phyloP scores from a whole-genome alignment of 2,113 vertebrate species.

The Cairina moschata region DNA sequence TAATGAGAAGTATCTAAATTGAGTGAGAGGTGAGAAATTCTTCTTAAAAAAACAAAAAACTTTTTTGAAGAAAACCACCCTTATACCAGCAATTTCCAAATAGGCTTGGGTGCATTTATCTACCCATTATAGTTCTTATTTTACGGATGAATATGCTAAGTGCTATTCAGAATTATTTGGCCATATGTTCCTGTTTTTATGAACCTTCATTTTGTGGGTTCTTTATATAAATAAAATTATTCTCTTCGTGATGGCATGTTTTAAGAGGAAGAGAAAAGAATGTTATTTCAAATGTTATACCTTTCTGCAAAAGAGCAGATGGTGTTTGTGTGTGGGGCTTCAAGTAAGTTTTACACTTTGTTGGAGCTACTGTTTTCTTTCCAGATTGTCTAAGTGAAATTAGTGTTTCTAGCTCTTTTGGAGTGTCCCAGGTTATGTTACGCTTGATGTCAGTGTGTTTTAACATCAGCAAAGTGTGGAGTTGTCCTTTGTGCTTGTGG shows the following conservation, averaged over 20 bases:
- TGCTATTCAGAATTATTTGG: slow-evolving; percentile 57
- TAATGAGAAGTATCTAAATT: background rate
- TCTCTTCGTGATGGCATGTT: background rate
- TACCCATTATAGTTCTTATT: slow-evolving; percentile 42
- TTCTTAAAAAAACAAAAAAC: background rate
- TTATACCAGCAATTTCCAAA: slow-evolving; percentile 40
- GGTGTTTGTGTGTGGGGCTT: slow-evolving; percentile 44
- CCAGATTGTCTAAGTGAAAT: background rate
- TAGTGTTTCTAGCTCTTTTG: background rate
- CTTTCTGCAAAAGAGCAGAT: slow-evolving; percentile 51
- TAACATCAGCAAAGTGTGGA: background rate
- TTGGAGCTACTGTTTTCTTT: slow-evolving; percentile 28
- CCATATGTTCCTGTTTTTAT: slow-evolving; percentile 68
- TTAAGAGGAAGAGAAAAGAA: background rate
- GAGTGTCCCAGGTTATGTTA: background rate
- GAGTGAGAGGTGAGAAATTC: slow-evolving; percentile 1
- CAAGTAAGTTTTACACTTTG: slow-evolving; percentile 32
- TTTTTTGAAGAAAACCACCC: slow-evolving; percentile 32
- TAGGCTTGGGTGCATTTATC: slow-evolving; percentile 40
- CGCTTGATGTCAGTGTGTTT: background rate
- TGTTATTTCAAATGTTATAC: slow-evolving; percentile 48
- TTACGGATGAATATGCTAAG: slow-evolving; percentile 59
- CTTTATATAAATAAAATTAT: slow-evolving; percentile 49
- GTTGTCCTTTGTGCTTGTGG: background rate
- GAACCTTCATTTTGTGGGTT: slow-evolving; percentile 31